phyloP scores from a whole-genome alignment of 2,888 invertebrate genomes.

The Heliothis peltigera region DNA sequence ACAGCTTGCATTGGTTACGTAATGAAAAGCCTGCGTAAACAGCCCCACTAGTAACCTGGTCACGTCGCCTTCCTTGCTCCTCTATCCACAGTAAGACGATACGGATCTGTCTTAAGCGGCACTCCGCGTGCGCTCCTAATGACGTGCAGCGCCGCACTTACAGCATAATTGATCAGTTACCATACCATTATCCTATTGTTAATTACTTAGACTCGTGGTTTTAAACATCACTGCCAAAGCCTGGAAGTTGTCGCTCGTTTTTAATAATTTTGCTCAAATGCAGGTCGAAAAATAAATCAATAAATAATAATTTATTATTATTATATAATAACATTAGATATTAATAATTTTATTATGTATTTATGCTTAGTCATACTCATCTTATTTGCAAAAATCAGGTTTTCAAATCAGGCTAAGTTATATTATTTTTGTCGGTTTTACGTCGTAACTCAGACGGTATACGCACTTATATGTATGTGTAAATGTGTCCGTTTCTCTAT shows the following conservation, averaged over 20 bases:
- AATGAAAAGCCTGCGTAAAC: slow-evolving; percentile 70
- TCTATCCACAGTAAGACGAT: slow-evolving; percentile 46
- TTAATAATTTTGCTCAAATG: background rate
- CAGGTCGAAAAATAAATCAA: background rate
- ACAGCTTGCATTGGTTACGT: slow-evolving; percentile 70
- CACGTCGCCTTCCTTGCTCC: slow-evolving; percentile 70
- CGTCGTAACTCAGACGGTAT: background rate
- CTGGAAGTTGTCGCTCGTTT: background rate
- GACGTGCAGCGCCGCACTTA: slow-evolving; percentile 60
- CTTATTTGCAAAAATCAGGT: background rate
- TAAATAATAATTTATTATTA: background rate
- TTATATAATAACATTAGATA: background rate
- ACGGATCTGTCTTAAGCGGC: slow-evolving; percentile 50
- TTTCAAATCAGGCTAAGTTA: background rate
- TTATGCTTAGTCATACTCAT: slow-evolving; percentile 2
- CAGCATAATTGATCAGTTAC: slow-evolving; percentile 52
- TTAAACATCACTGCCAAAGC: background rate
- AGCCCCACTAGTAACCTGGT: slow-evolving; percentile 63
- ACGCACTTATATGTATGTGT: background rate
- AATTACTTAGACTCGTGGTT: background rate
- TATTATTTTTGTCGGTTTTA: background rate
- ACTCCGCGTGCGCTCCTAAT: slow-evolving; percentile 58
- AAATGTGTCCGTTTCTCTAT: slow-evolving; percentile 1
- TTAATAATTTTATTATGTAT: background rate
- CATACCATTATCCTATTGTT: slow-evolving; percentile 39